Conservation (phyloP, 2,797 vertebrate species). For the Menidia menidia region DNA sequence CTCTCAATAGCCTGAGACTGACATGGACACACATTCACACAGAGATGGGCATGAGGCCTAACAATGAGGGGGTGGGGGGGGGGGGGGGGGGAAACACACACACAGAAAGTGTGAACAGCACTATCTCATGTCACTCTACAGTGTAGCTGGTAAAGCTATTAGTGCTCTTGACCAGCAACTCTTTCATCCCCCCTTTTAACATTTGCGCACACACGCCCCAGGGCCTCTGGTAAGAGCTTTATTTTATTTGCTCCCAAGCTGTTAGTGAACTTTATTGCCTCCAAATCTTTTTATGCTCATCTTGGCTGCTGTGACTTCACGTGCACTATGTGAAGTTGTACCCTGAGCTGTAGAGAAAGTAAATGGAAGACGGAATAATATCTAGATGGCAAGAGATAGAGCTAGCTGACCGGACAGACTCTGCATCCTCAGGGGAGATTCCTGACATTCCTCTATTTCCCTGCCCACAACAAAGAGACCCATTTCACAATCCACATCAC, state of each 20-base stretch:
- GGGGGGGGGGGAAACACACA: slow-evolving; percentile 1
- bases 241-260: slow-evolving; percentile 57
- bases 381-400: slow-evolving; percentile 12
- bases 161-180: slow-evolving; percentile 43
- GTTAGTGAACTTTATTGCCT: slow-evolving; percentile 53
- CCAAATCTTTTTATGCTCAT: slow-evolving; percentile 50
- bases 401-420: slow-evolving; percentile 61
- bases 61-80: slow-evolving; percentile 5
- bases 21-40: slow-evolving; percentile 17
- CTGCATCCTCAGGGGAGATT: slow-evolving; percentile 74
- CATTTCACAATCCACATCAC: slow-evolving; percentile 51
- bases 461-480: slow-evolving; percentile 72
- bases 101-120: slow-evolving; percentile 13
- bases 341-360: background rate
- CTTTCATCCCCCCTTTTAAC: slow-evolving; percentile 51
- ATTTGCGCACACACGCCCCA: slow-evolving; percentile 17
- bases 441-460: slow-evolving; percentile 80
- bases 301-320: slow-evolving; percentile 37
- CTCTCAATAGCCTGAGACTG: slow-evolving; percentile 8
- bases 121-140: slow-evolving; percentile 36
- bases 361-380: slow-evolving; percentile 2
- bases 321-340: background rate
- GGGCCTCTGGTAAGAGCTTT: slow-evolving; percentile 50
- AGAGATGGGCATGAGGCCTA: slow-evolving; percentile 22
- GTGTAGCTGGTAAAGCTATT: slow-evolving; percentile 41